Base-by-base conservation (phyloP, 2,888 invertebrate genomes). In the Halocaridina rubra region DNA sequence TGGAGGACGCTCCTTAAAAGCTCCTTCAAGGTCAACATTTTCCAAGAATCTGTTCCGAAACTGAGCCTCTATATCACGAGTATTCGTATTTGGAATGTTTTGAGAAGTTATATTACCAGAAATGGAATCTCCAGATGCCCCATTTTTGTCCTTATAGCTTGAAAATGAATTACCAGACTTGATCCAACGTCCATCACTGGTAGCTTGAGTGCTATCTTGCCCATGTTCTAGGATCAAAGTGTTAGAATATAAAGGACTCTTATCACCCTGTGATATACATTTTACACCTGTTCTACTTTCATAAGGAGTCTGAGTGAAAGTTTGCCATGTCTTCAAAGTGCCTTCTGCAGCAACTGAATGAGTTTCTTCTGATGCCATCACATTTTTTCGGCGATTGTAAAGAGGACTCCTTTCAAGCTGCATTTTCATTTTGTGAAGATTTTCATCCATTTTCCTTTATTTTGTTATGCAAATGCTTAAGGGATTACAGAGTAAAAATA, bases 1-100 rank as follows among this genome's bases (percentile, higher is more conserved):
- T 24, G 82, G 82, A n/a, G 82, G 82, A 3, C 22, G 30, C 13
- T 82, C 77, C 27, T 69, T 67, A 2, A 69, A 3, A 29, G 71
- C 82, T 57, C 69, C 57, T n/a, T 69, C 33, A 13, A 77, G 3
- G 32, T 82, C 77, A 57, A 82, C 1, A 33, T 57, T 71, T 24
- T 53, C 22, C 10, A 82, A n/a, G 59, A 30, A 82, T 7, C 57
- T 29, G 4, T 69, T 82, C 53, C 29, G 29, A 77, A 77, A 82
- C 33, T 77, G 53, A 19, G 5, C 33, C 24, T 61, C 33, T 33
- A 77, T 24, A 5, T 46, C 53, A 53, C 59, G 61, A 22, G 61
- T 64, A 24, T 13, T n/a, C 24, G 39, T 19, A 0, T n/a, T 19
- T 72, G 24, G n/a, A 59, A 39, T 16, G n/a, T 27, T 33, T 33